A percentile compares a stretch with the other conserved stretches of the same genome.
These are phyloP conservation scores for Agrilus planipennis DNA, from an alignment of 1,140 invertebrate genomes.

Conservation along the genomic window DNA sequence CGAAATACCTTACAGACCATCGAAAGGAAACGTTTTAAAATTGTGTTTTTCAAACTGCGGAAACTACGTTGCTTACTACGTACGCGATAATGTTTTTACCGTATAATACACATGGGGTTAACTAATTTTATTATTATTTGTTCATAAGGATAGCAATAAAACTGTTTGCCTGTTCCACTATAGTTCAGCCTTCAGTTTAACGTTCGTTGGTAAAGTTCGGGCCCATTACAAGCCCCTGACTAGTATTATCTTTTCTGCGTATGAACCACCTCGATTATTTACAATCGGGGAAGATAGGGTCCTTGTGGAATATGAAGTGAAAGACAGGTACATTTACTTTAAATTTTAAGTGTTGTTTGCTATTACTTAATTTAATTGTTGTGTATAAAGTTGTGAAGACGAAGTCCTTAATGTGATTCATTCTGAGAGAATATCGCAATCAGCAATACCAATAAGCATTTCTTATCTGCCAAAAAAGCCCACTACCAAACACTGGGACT, in stretches of 20 bases:
- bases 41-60: conserved; percentile 40
- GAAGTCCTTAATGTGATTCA: conserved; percentile 21
- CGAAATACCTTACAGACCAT: conserved; percentile 36
- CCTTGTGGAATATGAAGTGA: conserved; percentile 58
- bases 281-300: conserved; percentile 47
- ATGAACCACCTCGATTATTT: conserved; percentile 36
- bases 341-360: not conserved
- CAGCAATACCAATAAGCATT: conserved; percentile 42
- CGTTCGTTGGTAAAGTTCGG: conserved; percentile 45
- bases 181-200: too few relatives aligned
- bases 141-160: conserved; percentile 38
- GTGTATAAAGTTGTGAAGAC: conserved; percentile 15
- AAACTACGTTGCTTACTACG: conserved; percentile 40
- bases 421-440: conserved; percentile 38
- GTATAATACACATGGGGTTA: conserved; percentile 1
- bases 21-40: conserved; percentile 33
- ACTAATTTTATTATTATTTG: too few relatives aligned
- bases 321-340: conserved; percentile 34
- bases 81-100: conserved; percentile 26
- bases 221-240: conserved; percentile 43
- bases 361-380: not conserved
- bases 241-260: conserved; percentile 38
- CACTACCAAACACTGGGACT: conserved; percentile 20
- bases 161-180: conserved; percentile 42
- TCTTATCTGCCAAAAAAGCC: conserved; percentile 25